Percentiles rank a stretch among this genome's conserved stretches.
phyloP scores from a whole-genome alignment of 2,113 vertebrate genomes.

The Coturnix japonica region DNA sequence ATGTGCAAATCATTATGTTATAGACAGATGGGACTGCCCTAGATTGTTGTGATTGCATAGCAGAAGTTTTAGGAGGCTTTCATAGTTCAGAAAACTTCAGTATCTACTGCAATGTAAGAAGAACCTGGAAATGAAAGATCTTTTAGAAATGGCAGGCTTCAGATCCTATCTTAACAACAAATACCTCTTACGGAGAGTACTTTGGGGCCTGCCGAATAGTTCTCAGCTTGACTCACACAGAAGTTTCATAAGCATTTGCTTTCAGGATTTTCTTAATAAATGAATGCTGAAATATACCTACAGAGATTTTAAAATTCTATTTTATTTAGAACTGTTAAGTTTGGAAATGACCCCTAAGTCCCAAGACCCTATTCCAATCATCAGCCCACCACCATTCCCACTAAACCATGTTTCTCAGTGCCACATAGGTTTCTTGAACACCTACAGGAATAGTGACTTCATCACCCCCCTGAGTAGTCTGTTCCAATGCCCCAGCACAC shows the following conservation, averaged over 20 bases:
- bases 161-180: neutral
- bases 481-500: neutral
- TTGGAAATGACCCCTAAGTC: too few species aligned
- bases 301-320: neutral
- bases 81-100: neutral
- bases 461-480: neutral
- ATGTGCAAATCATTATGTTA: slow-evolving; percentile 3
- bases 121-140: neutral
- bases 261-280: neutral
- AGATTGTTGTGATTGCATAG: neutral
- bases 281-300: neutral
- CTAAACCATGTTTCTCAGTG: too few species aligned
- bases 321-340: too few species aligned
- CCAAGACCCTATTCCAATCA: too few species aligned
- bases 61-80: neutral
- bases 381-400: too few species aligned
- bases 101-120: neutral
- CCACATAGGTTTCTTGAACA: neutral
- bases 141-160: neutral
- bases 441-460: neutral
- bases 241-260: neutral
- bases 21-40: neutral
- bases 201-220: neutral
- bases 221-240: neutral
- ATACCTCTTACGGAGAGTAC: neutral